Base-by-base conservation (phyloP, 1,140 invertebrate species). In the Lanistes nyassanus region DNA sequence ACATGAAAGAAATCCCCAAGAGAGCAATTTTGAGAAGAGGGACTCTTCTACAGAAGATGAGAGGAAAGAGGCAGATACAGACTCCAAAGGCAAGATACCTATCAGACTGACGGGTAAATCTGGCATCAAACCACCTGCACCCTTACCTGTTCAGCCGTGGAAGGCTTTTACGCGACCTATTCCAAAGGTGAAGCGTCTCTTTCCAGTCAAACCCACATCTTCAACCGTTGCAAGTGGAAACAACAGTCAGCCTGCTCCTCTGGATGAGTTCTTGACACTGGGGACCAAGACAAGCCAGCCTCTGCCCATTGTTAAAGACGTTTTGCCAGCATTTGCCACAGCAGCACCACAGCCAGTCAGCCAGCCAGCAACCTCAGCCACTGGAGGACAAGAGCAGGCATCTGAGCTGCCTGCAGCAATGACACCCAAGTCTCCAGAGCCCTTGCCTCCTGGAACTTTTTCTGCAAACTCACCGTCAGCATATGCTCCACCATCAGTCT, bases 211-310 rank as follows among this genome's bases (percentile, higher is more conserved):
- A 39, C 55, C n/a, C 42, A 0, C 19, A 47, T 16, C 42, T 16
- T 1, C 70, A 72, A n/a, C n/a, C n/a, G 56, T 37, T 26, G 19
- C n/a, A 66, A 19, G 76, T 55, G 23, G 42, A 47, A 47, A 19
- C 31, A 16, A 31, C 53, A 60, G 53, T 39, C 37, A 68, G 60
- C 76, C 80, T 5, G 67, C 66, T 13, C 70, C 72, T 67, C 72
- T 83, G n/a, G 82, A 83, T 76, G 60, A 75, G 34, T 83, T 83
- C 66, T 64, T 83, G 31, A 82, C 76, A 26, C 55, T 79, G n/a
- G 79, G 76, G 29, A 34, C 37, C 21, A 69, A 64, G 37, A 70
- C 42, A 26, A 76, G 39, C 13, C 53, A 55, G 37, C 65, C 75
- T 34, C 29, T 76, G 21, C 73, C 73, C 1, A 68, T 76, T n/a